Conservation (phyloP, 2,888 invertebrate genomes). For the Chesias legatella region DNA sequence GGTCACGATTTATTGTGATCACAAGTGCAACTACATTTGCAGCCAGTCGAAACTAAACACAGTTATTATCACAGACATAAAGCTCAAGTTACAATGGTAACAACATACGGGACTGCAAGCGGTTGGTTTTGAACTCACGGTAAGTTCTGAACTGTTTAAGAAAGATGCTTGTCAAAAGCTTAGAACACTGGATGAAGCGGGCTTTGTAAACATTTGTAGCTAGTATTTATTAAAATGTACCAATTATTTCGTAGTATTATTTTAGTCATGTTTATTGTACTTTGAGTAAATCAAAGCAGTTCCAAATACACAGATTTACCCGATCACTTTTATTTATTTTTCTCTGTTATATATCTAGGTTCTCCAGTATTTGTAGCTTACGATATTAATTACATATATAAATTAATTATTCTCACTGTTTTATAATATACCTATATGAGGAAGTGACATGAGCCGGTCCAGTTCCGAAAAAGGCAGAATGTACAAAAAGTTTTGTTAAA, state of each 20-base stretch:
- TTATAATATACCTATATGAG: too few relatives aligned
- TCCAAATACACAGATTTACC: too few relatives aligned
- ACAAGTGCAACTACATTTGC: constrained; percentile 47
- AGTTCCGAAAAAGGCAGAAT: too few relatives aligned
- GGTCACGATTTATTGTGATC: constrained; percentile 68
- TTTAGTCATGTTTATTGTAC: too few relatives aligned
- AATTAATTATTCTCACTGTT: too few relatives aligned
- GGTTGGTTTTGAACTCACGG: constrained; percentile 36
- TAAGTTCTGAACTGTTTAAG: constrained; percentile 62
- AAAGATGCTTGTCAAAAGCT: constrained; percentile 61
- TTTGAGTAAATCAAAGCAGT: too few relatives aligned
- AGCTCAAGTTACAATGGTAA: constrained; percentile 31
- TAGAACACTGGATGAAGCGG: constrained; percentile 49
- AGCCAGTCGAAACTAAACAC: constrained; percentile 32
- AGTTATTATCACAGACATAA: constrained; percentile 37
- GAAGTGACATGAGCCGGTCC: too few relatives aligned
- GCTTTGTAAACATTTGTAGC: constrained; percentile 32
- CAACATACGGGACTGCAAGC: constrained; percentile 24
- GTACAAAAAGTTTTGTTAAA: too few relatives aligned
- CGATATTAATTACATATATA: too few relatives aligned
- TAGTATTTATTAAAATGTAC: constrained; percentile 15
- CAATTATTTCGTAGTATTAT: constrained; percentile 2
- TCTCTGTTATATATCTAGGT: too few relatives aligned
- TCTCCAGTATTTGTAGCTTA: too few relatives aligned
- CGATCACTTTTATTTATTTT: too few relatives aligned